Evolutionary conservation across 1,140 invertebrate species (phyloP).

Genomic region (Leptopilina boulardi): DNA sequence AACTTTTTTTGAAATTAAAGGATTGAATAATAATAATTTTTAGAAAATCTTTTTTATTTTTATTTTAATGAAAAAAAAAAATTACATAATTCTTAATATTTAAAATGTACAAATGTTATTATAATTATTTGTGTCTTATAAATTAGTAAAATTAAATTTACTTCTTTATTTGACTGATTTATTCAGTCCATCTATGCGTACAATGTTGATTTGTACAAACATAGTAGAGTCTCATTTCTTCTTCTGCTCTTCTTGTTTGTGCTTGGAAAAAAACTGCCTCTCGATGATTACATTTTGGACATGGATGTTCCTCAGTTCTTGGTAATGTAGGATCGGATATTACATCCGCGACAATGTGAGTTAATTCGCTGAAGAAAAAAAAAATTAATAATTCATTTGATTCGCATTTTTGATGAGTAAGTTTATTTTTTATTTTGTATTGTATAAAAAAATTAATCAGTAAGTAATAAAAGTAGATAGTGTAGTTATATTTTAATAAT

Average conservation of each 20-base stretch:
- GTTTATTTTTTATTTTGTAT: too few species aligned
- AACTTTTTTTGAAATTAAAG: too few species aligned
- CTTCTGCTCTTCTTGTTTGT: constrained; percentile 96
- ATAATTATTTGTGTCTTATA: constrained; percentile 6
- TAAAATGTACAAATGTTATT: constrained; percentile 30
- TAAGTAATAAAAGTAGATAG: not conserved
- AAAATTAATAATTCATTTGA: not conserved
- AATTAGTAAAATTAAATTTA: not conserved
- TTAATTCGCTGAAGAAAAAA: constrained; percentile 88
- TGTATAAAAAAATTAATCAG: not conserved
- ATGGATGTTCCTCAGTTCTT: constrained; percentile 98
- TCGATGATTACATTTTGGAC: constrained; percentile 94
- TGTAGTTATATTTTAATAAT: too few species aligned
- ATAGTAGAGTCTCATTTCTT: constrained; percentile 99
- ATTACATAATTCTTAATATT: constrained; percentile 24
- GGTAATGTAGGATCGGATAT: constrained; percentile 98
- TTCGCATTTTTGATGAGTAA: too few species aligned
- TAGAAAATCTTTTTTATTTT: not conserved
- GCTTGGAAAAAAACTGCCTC: constrained; percentile 97
- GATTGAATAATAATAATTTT: too few species aligned
- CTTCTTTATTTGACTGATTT: constrained; percentile 62
- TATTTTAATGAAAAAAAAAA: not conserved
- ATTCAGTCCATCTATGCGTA: constrained; percentile 98
- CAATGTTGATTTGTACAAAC: constrained; percentile 97
- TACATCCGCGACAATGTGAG: constrained; percentile 98